Base-by-base conservation (phyloP, 2,113 vertebrate species). In the Chascanopsetta lugubris region DNA sequence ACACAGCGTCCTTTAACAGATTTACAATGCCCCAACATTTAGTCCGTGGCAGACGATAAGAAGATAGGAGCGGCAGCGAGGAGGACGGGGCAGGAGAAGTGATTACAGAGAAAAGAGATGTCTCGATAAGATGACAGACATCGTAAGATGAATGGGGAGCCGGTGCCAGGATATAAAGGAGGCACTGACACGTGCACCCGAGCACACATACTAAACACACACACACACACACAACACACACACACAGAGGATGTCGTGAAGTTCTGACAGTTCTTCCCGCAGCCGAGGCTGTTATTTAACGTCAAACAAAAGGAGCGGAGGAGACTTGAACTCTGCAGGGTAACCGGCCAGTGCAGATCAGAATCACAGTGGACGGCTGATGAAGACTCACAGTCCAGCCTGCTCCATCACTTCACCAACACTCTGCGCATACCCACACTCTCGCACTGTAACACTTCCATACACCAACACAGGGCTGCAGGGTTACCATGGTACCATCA, bases 91-190 rank as follows among this genome's bases (percentile, higher is more conserved):
- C 36, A 62, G 75, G 75, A 63, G 74, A 53, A 66, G 60, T 71
- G 83, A 86, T 83, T 79, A 85, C 75, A 69, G 69, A 43, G 67
- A 72, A 38, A 69, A 45, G 21, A 67, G 64, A 76, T 53, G 74
- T 85, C 40, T 5, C 55, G 76, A 85, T 89, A 75, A 83, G 79
- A 73, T 79, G 81, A 77, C 79, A 67, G 74, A 68, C 76, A 26
- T 48, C 11, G 4, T 3, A 4, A 49, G 66, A 80, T 82, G 77
- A 83, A 77, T 75, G 55, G 38, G 32, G 48, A 46, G 18, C 57
- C 22, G 42, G 71, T 78, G 46, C 81, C 61, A 51, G 50, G 56
- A 36, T 54, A 71, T 48, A 69, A 83, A 24, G 40, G 57, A 71
- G 68, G 30, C 60, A 58, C 74, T 48, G 65, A 79, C 66, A 75